These are phyloP conservation scores for Zootoca vivipara DNA, from an alignment of 2,113 vertebrate genomes.

Conservation along the genomic window DNA sequence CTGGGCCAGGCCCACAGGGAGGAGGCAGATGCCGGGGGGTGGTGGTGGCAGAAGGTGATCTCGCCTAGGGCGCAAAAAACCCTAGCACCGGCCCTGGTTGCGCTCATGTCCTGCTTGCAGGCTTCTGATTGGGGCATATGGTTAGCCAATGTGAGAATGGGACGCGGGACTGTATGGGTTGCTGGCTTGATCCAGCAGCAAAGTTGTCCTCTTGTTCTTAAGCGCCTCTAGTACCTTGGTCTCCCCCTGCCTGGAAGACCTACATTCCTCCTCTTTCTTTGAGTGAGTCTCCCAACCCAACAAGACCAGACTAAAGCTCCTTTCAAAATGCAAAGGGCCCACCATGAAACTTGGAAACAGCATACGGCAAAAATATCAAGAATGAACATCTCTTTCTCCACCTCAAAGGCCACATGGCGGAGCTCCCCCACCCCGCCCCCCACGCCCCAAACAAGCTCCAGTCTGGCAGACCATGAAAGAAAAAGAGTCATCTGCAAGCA, in stretches of 20 bases:
- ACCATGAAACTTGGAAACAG: conserved; percentile 60
- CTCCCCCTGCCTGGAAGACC: background rate
- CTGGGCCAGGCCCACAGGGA: too few relatives aligned
- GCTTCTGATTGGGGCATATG: too few relatives aligned
- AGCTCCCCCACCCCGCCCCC: conserved; percentile 36
- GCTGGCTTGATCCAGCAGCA: background rate
- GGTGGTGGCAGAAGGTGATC: too few relatives aligned
- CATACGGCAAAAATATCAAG: conserved; percentile 69
- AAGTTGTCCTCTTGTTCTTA: background rate
- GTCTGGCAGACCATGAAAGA: conserved; percentile 62
- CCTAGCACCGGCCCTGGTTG: too few relatives aligned
- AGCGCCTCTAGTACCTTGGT: background rate
- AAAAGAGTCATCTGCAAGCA: conserved; percentile 72
- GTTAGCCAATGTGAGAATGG: too few relatives aligned
- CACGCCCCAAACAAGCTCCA: conserved; percentile 45
- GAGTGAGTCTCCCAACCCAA: conserved; percentile 32
- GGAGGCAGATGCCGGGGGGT: too few relatives aligned
- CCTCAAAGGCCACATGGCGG: conserved; percentile 64
- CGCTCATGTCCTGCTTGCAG: too few relatives aligned
- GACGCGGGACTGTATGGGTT: too few relatives aligned
- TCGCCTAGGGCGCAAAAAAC: too few relatives aligned
- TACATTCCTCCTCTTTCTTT: conserved; percentile 41
- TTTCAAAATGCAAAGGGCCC: conserved; percentile 65
- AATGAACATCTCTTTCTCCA: conserved; percentile 62
- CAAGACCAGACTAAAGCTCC: conserved; percentile 53